Evolutionary conservation across 2,797 vertebrate species (phyloP), one percentile per base, ranked within the genome.

Genomic region (Thaleichthys pacificus): DNA sequence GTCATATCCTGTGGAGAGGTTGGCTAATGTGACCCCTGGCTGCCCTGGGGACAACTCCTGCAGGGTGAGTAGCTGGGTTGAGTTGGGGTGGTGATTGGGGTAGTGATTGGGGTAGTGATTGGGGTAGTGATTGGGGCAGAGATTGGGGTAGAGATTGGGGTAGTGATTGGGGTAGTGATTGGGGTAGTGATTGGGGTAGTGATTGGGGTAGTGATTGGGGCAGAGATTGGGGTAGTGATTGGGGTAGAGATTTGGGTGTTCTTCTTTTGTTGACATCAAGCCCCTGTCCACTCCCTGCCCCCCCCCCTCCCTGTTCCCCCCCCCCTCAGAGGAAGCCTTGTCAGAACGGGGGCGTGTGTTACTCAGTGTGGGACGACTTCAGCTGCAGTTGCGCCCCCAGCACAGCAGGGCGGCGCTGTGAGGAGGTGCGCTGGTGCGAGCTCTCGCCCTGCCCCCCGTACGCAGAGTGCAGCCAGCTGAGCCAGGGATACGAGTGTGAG

Each of bases 401-500:
- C 86, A 94, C 94, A 4, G 81, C 90, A 1, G 96, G 96, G 73
- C 94, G 91, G 78, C 90, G 78, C 61, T 97, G 96, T 1, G 94
- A 97, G 51, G 91, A 95, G 42, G 92, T 95, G 5, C 90, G 81
- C 69, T 97, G 96, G 96, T 98, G 96, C 57, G 92, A 95, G 70
- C 89, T 95, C 78, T 83, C 71, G 0, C 94, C 93, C 0, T 98
- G 97, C 69, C 95, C 95, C 24, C 7, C 82, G 0, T 82, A 86
- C 9, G 87, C 95, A 61, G 90, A 89, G 61, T 97, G 96, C 88
- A 91, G 85, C 76, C 77, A 80, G 70, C 86, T 95, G 22, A 84
- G 86, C 62, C 86, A 81, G 67, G 97, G 96, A 85, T 98, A 96
- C 71, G 95, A 98, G 88, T 97, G 96, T 96, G 89, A 87, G 96